Evolutionary conservation across 2,888 invertebrate species (phyloP).

Genomic region (Sinelater perroti): DNA sequence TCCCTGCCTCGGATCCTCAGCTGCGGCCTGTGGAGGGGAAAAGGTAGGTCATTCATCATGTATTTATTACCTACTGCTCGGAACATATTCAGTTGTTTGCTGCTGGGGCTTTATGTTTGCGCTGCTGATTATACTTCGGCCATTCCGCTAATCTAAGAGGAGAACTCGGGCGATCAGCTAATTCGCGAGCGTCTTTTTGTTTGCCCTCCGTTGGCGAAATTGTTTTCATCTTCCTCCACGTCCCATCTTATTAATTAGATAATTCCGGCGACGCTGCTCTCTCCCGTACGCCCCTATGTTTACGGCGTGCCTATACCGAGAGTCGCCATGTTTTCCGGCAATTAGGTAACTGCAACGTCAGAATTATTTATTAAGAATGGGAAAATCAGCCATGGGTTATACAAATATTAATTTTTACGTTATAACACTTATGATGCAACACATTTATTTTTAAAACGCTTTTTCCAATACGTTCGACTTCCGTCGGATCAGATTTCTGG

Average conservation of each 20-base stretch:
- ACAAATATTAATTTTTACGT: too few relatives aligned
- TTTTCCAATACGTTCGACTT: too few relatives aligned
- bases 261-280: too few relatives aligned
- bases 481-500: too few relatives aligned
- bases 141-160: slow-evolving; percentile 16
- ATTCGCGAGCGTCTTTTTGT: slow-evolving; percentile 7
- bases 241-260: slow-evolving; percentile 15
- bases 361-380: too few relatives aligned
- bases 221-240: neutral
- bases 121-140: slow-evolving; percentile 28
- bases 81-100: slow-evolving; percentile 17
- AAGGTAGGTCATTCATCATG: slow-evolving; percentile 52
- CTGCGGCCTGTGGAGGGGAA: slow-evolving; percentile 43
- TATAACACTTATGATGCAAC: too few relatives aligned
- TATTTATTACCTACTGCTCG: slow-evolving; percentile 44
- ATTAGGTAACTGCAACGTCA: too few relatives aligned
- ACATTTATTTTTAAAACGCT: too few relatives aligned
- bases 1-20: slow-evolving; percentile 46
- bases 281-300: too few relatives aligned
- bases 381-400: too few relatives aligned
- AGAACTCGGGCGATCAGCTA: slow-evolving; percentile 13
- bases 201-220: slow-evolving; percentile 6
- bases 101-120: slow-evolving; percentile 30
- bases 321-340: too few relatives aligned
- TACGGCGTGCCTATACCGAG: too few relatives aligned